A percentile compares a stretch with the other conserved stretches of the same genome.
These are phyloP conservation scores for Oryzaephilus surinamensis DNA, from an alignment of 1,140 invertebrate species.

Conservation along the genomic window DNA sequence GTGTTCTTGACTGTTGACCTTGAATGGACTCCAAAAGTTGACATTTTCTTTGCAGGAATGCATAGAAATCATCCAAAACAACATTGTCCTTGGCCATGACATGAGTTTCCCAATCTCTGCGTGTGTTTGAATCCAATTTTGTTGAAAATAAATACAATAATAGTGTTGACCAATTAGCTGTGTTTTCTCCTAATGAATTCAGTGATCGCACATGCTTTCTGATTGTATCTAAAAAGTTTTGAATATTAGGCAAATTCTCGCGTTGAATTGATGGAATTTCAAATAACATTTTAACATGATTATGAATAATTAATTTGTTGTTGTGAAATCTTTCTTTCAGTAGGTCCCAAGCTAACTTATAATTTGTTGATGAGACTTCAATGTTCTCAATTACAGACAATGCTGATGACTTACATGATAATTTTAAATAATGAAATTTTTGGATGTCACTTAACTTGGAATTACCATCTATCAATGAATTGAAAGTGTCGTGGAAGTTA, in stretches of 20 bases:
- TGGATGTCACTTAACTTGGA: neutral
- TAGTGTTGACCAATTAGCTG: neutral
- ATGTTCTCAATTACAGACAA: no score
- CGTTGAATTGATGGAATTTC: conserved; percentile 13
- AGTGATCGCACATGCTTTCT: neutral
- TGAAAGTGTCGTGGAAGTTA: conserved; percentile 20
- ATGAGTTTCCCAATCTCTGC: neutral
- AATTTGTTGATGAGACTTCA: conserved; percentile 23
- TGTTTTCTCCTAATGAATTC: neutral
- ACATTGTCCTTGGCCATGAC: neutral
- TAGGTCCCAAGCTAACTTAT: conserved; percentile 23
- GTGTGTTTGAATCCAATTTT: conserved; percentile 1
- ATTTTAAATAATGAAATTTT: no score
- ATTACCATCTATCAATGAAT: conserved; percentile 20
- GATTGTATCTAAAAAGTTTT: conserved; percentile 23
- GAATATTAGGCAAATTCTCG: conserved; percentile 17
- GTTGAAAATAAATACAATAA: neutral
- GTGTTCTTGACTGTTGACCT: neutral
- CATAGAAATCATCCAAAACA: neutral
- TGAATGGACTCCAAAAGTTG: neutral
- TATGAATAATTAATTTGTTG: conserved; percentile 25
- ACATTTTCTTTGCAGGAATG: neutral
- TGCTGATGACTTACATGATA: no score
- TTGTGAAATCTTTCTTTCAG: conserved; percentile 29
- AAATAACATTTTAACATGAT: conserved; percentile 25